Evolutionary conservation across 1,140 invertebrate genomes (phyloP), one percentile per base, ranked within the genome.

Genomic region (Pachypeltis micranthus): DNA sequence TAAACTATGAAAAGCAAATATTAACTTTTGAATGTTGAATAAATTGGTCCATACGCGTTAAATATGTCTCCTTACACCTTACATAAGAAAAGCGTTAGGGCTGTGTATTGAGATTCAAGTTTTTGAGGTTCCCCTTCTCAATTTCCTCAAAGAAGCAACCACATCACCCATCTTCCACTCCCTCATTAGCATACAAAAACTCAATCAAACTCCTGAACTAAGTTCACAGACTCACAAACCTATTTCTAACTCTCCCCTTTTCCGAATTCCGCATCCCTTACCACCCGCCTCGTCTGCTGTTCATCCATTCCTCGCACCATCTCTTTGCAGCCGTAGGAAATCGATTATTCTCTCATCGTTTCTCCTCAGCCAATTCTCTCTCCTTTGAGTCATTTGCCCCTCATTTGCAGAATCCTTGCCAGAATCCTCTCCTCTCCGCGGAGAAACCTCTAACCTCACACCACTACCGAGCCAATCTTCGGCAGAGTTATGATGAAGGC

Each of bases 181-280:
- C 54, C 54, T 56, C 54, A 56, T 56, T 56, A 56, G 54, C 54
- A 56, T 56, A 56, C 54, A 56, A 56, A 56, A 56, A 56, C 54
- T 56, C 54, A 56, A 56, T 56, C 54, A 56, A 56, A 56, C 54
- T 56, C 54, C 54, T 56, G 16, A 56, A 56, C 54, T 56, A 56
- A 56, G 54, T 56, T 56, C 54, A 25, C 19, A 56, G 54, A 14
- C 54, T 56, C 54, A 56, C 54, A 56, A 56, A 56, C 54, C 54
- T 56, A 56, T 56, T 56, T 56, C 54, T 56, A 56, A 56, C 54
- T 56, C 54, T 24, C 54, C 25, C 54, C 54, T 56, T 25, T 24
- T 26, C 19, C 7, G 7, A 39, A 16, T 56, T 56, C 25, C 25
- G 14, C 54, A 24, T 56, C 54, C 54, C 26, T 56, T 24, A 16